Percentiles rank a stretch among this genome's conserved stretches.
These are phyloP conservation scores for Xerus rutilus DNA, from an alignment of 2,797 vertebrate species.

Conservation along the genomic window DNA sequence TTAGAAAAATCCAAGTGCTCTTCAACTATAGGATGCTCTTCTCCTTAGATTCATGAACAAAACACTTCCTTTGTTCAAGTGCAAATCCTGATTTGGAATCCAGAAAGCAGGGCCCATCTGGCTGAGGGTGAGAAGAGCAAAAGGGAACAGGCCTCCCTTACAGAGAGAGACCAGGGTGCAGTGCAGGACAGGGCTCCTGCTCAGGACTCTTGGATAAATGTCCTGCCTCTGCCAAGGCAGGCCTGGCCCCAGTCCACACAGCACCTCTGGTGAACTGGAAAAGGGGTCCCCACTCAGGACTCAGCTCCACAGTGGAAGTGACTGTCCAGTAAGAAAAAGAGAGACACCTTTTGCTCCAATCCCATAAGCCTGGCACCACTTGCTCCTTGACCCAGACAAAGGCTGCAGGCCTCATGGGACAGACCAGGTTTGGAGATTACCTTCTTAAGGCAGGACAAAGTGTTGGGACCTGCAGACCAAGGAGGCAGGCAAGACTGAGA, in stretches of 20 bases:
- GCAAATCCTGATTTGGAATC: not conserved
- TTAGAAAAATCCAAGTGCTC: not conserved
- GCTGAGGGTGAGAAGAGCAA: not conserved
- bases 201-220: not conserved
- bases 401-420: not conserved
- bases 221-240: not conserved
- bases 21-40: not conserved
- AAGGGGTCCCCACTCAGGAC: not conserved
- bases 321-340: not conserved
- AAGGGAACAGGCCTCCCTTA: not conserved
- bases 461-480: not conserved
- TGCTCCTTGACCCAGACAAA: not conserved
- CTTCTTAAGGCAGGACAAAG: not conserved
- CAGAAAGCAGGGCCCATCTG: not conserved
- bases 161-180: not conserved
- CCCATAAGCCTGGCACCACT: rapidly evolving
- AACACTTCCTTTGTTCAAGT: not conserved
- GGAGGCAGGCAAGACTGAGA: not conserved
- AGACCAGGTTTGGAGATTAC: too few species aligned
- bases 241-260: not conserved
- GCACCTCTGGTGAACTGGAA: not conserved
- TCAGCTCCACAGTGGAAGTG: not conserved
- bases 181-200: not conserved
- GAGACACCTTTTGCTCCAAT: not conserved
- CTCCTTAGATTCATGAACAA: not conserved